These are phyloP conservation scores for Pyxicephalus adspersus DNA, from an alignment of 2,113 vertebrate species.

Conservation along the genomic window DNA sequence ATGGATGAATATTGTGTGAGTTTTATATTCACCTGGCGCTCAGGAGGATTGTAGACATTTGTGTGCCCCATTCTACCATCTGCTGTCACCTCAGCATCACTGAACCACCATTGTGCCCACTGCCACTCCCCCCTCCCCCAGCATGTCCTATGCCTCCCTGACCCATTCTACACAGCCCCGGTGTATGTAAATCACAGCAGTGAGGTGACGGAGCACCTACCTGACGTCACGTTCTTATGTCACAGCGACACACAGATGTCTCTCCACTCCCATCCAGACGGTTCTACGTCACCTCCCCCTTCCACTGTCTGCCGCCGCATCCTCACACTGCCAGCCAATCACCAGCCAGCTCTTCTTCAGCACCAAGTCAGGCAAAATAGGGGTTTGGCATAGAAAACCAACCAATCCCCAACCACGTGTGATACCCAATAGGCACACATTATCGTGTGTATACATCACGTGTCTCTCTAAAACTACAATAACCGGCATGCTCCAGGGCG, in stretches of 20 bases:
- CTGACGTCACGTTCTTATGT: slow-evolving; percentile 30
- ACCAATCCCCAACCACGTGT: neutral
- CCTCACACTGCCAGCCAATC: neutral
- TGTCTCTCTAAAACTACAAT: slow-evolving; percentile 8
- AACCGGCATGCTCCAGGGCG: neutral
- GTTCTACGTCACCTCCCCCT: neutral
- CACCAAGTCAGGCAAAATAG: neutral
- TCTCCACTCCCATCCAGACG: slow-evolving; percentile 17
- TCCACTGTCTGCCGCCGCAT: neutral
- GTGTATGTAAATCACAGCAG: neutral
- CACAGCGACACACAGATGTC: neutral
- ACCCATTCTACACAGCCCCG: neutral
- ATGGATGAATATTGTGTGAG: no score
- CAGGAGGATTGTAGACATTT: no score
- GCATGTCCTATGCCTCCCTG: no score
- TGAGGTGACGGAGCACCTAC: neutral
- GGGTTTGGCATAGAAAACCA: neutral
- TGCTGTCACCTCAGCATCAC: no score
- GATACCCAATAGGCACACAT: neutral
- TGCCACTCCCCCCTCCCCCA: neutral
- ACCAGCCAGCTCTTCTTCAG: neutral
- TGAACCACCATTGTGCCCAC: neutral
- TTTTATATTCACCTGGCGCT: no score
- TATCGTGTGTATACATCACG: neutral
- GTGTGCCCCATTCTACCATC: no score